Percentiles rank a stretch among this genome's conserved stretches.
phyloP scores from a whole-genome alignment of 2,888 invertebrate species.

The Hirtodrosophila trivittata region DNA sequence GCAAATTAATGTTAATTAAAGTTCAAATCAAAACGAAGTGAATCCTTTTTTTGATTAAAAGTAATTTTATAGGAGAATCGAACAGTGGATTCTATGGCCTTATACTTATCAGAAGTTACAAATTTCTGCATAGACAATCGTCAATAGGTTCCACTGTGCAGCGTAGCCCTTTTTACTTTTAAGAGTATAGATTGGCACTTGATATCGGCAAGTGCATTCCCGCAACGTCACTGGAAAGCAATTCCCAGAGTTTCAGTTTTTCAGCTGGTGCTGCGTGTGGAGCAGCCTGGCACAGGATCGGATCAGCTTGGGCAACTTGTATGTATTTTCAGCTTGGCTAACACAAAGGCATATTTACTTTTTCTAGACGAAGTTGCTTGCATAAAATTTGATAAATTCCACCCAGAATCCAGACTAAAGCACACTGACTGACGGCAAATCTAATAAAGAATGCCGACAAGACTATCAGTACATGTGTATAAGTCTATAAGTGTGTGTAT shows the following conservation, averaged over 20 bases:
- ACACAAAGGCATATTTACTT: slow-evolving; percentile 74
- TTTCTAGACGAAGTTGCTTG: slow-evolving; percentile 54
- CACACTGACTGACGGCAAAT: slow-evolving; percentile 55
- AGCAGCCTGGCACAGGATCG: too few species aligned
- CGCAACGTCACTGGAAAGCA: slow-evolving; percentile 52
- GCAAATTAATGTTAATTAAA: too few species aligned
- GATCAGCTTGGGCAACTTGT: too few species aligned
- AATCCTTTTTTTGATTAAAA: too few species aligned
- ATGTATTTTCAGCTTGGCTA: slow-evolving; percentile 71
- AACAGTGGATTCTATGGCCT: too few species aligned
- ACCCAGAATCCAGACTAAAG: slow-evolving; percentile 20
- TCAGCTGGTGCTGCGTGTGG: too few species aligned
- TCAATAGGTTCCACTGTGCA: too few species aligned
- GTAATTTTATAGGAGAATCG: too few species aligned
- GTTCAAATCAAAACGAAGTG: too few species aligned
- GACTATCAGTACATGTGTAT: too few species aligned
- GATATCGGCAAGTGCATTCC: slow-evolving; percentile 57
- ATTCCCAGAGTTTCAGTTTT: slow-evolving; percentile 14
- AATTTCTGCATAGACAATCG: too few species aligned
- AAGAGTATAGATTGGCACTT: slow-evolving; percentile 57
- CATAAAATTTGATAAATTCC: slow-evolving; percentile 71
- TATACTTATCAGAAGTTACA: too few species aligned
- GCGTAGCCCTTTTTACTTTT: neutral
- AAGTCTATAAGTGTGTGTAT: slow-evolving; percentile 3
- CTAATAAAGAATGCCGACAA: slow-evolving; percentile 58